phyloP scores from a whole-genome alignment of 2,113 vertebrate species.

The Podocnemis expansa region DNA sequence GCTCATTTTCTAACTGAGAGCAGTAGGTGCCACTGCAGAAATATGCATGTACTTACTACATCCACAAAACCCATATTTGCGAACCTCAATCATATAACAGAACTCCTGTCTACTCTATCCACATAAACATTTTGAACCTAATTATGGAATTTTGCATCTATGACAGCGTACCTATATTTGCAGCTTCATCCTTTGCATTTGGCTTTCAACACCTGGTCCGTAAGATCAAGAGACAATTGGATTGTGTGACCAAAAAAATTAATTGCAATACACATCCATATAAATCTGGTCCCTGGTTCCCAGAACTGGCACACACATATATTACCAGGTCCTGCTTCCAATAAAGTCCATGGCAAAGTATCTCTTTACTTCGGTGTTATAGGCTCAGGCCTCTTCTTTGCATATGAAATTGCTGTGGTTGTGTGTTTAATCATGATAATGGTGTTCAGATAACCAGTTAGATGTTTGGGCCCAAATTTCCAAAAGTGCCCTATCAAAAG shows the following conservation, averaged over 20 bases:
- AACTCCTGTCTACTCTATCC: slow-evolving; percentile 12
- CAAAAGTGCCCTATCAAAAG: slow-evolving; percentile 26
- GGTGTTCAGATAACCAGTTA: background rate
- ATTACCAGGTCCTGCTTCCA: slow-evolving; percentile 30
- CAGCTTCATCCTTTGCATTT: background rate
- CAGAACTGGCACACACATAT: background rate
- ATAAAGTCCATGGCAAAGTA: slow-evolving; percentile 23
- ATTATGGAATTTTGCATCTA: background rate
- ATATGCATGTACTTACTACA: background rate
- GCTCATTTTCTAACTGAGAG: slow-evolving; percentile 68
- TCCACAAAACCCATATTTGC: background rate
- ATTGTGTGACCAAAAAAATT: background rate
- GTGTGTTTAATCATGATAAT: background rate
- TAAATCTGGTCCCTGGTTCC: background rate
- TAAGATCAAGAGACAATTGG: background rate
- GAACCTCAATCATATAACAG: slow-evolving; percentile 10
- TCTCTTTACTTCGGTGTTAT: background rate
- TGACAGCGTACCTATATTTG: background rate
- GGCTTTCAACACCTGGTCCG: background rate
- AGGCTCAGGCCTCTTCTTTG: background rate
- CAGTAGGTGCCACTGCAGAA: background rate
- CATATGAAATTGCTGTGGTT: slow-evolving; percentile 4
- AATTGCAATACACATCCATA: slow-evolving; percentile 4
- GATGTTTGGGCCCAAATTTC: background rate
- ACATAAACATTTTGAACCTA: background rate